These are phyloP conservation scores for Pogonomyrmex californicus DNA, from an alignment of 1,140 invertebrate genomes.

Conservation along the genomic window DNA sequence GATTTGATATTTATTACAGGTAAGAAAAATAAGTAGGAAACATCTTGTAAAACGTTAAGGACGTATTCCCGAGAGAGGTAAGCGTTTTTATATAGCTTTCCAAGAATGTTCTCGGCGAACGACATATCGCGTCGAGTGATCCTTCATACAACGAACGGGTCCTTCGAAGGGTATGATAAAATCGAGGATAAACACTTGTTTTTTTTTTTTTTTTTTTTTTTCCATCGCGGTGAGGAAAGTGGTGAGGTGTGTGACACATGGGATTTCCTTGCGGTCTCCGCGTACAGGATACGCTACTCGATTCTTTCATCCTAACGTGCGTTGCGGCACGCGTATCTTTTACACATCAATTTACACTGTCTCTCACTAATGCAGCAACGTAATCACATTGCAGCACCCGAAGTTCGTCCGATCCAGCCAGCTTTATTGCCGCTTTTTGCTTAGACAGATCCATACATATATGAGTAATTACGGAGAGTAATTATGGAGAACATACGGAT, in stretches of 20 bases:
- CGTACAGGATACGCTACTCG: constrained; percentile 24
- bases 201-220: neutral
- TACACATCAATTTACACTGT: neutral
- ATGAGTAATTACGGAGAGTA: neutral
- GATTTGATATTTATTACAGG: constrained; percentile 17
- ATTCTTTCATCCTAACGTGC: constrained; percentile 43
- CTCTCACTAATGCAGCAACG: neutral
- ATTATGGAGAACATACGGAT: constrained; percentile 24
- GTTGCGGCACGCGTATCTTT: neutral
- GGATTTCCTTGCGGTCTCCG: constrained; percentile 57
- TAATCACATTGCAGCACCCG: constrained; percentile 6
- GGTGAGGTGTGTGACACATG: constrained; percentile 34
- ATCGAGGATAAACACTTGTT: constrained; percentile 29
- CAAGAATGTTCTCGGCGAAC: constrained; percentile 14
- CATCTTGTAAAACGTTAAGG: neutral
- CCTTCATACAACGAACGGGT: neutral
- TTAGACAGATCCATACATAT: neutral
- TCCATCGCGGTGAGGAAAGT: constrained; percentile 40
- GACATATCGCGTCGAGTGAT: neutral
- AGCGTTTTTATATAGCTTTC: neutral
- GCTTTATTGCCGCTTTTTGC: constrained; percentile 25
- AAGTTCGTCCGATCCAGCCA: neutral
- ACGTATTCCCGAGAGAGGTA: neutral
- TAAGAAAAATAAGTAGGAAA: neutral
- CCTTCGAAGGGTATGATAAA: constrained; percentile 35